Evolutionary conservation across 2,888 invertebrate genomes (phyloP).

Genomic region (Heliconius ismenius): DNA sequence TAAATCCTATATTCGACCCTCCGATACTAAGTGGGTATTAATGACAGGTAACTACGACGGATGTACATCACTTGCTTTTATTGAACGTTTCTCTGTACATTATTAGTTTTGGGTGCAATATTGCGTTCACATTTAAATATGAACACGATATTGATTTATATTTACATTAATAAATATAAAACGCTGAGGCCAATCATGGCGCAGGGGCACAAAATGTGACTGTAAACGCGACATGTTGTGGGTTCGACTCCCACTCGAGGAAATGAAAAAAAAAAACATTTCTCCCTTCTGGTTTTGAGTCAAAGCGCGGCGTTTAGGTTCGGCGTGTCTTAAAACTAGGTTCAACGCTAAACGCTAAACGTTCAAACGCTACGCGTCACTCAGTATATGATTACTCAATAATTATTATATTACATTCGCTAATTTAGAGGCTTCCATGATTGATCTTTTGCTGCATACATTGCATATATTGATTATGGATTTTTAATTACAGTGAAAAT

Average conservation of each 20-base stretch:
- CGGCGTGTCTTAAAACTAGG: no score
- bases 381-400: neutral
- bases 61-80: slow-evolving; percentile 27
- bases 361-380: no score
- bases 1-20: slow-evolving; percentile 3
- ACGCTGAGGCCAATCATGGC: no score
- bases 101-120: slow-evolving; percentile 1
- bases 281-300: no score
- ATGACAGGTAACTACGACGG: slow-evolving; percentile 32
- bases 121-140: neutral
- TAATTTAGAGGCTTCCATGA: neutral
- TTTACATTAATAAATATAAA: neutral
- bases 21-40: slow-evolving; percentile 23
- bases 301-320: no score
- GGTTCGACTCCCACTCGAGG: no score
- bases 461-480: neutral
- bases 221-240: no score
- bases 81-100: slow-evolving; percentile 2
- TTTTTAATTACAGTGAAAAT: neutral
- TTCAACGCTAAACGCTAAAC: no score
- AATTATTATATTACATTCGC: neutral
- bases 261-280: neutral
- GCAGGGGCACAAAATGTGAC: no score
- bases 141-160: neutral
- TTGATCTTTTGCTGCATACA: neutral